Percentiles rank a stretch among this genome's conserved stretches.
These are phyloP conservation scores for Macropis europaea DNA, from an alignment of 2,888 invertebrate genomes.

Conservation along the genomic window DNA sequence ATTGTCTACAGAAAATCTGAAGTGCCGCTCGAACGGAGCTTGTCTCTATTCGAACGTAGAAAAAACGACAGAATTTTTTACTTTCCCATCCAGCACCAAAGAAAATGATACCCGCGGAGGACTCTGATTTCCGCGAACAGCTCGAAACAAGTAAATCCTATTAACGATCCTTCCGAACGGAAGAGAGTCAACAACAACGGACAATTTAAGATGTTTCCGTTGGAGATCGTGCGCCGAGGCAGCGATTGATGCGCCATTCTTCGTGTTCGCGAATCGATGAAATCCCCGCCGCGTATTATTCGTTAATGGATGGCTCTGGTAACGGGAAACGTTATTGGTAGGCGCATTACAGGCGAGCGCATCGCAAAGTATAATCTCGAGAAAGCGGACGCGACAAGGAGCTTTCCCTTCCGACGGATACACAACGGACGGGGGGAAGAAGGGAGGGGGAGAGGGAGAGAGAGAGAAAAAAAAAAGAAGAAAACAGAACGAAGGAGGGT, in stretches of 20 bases:
- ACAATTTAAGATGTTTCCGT: too few relatives aligned
- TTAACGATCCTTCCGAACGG: too few relatives aligned
- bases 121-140: too few relatives aligned
- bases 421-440: neutral
- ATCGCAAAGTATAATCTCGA: neutral
- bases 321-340: slow-evolving; percentile 22
- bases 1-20: too few relatives aligned
- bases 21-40: too few relatives aligned
- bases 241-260: slow-evolving; percentile 27
- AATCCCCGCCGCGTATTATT: slow-evolving; percentile 21
- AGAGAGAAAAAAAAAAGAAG: neutral
- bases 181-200: too few relatives aligned
- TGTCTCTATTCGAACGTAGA: too few relatives aligned
- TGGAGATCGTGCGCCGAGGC: too few relatives aligned
- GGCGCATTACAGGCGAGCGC: slow-evolving; percentile 20
- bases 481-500: neutral
- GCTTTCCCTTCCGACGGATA: neutral
- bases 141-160: too few relatives aligned
- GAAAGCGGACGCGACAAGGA: neutral
- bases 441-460: neutral
- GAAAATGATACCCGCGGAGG: too few relatives aligned
- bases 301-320: slow-evolving; percentile 27
- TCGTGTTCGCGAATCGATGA: slow-evolving; percentile 30
- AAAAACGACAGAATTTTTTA: too few relatives aligned
- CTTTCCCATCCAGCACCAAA: too few relatives aligned